phyloP scores from a whole-genome alignment of 2,797 vertebrate genomes.

The Heliangelus exortis region DNA sequence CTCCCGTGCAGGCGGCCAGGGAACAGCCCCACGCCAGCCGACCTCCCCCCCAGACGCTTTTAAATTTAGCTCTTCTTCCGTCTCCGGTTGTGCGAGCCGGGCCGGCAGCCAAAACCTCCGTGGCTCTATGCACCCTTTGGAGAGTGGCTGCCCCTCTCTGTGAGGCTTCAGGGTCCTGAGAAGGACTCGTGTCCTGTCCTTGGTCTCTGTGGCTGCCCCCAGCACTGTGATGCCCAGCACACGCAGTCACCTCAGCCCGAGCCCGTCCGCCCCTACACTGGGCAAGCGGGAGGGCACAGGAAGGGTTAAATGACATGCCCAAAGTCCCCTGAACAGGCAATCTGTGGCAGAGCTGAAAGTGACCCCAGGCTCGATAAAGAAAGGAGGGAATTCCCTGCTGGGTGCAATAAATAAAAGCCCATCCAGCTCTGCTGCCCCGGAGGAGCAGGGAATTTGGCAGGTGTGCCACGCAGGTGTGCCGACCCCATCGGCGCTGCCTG shows the following conservation, averaged over 20 bases:
- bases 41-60: neutral
- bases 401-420: neutral
- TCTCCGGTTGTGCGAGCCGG: neutral
- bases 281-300: rapidly evolving
- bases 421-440: neutral
- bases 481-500: rapidly evolving
- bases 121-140: neutral
- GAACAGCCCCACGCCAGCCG: neutral
- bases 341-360: neutral
- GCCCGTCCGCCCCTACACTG: neutral
- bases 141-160: neutral
- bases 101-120: neutral
- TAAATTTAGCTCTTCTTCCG: constrained; percentile 33
- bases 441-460: neutral
- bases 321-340: neutral
- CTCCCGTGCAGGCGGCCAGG: neutral
- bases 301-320: neutral
- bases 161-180: rapidly evolving
- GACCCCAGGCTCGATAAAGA: neutral
- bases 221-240: rapidly evolving
- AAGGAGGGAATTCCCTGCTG: neutral
- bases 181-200: neutral
- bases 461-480: rapidly evolving
- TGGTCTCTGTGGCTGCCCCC: rapidly evolving
- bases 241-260: neutral